Evolutionary conservation across 2,113 vertebrate genomes (phyloP), one percentile per base, ranked within the genome.

Genomic region (Dicaeum eximium): DNA sequence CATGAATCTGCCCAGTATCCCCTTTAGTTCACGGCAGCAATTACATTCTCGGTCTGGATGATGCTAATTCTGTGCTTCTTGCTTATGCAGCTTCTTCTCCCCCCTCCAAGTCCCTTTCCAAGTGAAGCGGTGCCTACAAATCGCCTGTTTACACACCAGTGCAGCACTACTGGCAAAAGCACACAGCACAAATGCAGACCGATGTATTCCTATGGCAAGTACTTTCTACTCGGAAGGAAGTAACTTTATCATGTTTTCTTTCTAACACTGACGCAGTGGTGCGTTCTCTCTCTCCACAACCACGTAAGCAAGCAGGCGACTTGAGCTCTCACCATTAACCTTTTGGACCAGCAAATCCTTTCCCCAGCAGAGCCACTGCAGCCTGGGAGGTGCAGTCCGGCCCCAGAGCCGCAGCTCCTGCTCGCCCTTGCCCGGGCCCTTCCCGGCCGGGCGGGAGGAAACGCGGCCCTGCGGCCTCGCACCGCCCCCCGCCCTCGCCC

Each of bases 341-440:
- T 31, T 85, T 84, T 5, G 22, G 37, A 57, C 16, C 25, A 15
- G 18, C 18, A 53, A 37, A 42, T 28, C 57, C 11, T 1, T 21
- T 37, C 13, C 53, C 45, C 40, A 35, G 0, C 13, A 2, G 33
- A 80, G 51, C 25, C 31, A 6, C 48, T 3, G 30, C 60, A 33
- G 58, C 24, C 24, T 12, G 13, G 24, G 54, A 23, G 7, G 9
- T 3, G 23, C 23, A 15, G 5, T 8, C 13, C 18, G 3, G 18
- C 0, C 40, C 62, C 80, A 1, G 3, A 16, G 9, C 20, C 65
- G 17, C 48, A 5, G 21, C 31, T 15, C 7, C 14, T 0, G 5
- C 53, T 3, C 10, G 11, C 5, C 57, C 71, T 33, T 18, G 64
- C 33, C 33, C 6, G 20, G 21, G 31, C 25, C 73, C 73, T 65